Conservation (phyloP, 2,113 vertebrate genomes). For the Acanthochromis polyacanthus region DNA sequence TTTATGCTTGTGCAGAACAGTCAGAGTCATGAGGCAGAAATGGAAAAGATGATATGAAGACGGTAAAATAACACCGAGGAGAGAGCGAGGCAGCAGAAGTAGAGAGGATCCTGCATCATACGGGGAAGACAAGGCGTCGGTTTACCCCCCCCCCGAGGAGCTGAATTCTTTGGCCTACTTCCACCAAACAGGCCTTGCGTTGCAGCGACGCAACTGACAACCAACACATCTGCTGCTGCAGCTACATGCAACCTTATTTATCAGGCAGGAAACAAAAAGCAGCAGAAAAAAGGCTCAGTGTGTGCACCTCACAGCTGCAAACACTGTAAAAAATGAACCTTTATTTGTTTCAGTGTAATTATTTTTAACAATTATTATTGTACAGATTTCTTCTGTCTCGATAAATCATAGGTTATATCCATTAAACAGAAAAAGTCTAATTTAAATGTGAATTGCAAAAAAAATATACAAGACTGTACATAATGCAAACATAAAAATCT, state of each 20-base stretch:
- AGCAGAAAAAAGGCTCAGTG: neutral
- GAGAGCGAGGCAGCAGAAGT: slow-evolving; percentile 33
- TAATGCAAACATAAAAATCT: no score
- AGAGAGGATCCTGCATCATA: slow-evolving; percentile 5
- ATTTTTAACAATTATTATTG: no score
- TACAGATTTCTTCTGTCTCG: no score
- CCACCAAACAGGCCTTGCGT: slow-evolving; percentile 41
- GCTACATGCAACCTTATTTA: neutral
- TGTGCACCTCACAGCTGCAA: fast-evolving
- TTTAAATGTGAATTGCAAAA: no score
- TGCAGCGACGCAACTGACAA: slow-evolving; percentile 22
- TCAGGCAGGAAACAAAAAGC: neutral
- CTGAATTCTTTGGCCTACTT: slow-evolving; percentile 64
- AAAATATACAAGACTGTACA: no score
- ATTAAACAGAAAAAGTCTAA: no score
- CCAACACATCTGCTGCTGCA: slow-evolving; percentile 16
- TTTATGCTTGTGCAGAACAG: neutral
- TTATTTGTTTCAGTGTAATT: no score
- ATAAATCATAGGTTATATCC: no score
- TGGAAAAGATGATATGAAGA: slow-evolving; percentile 1
- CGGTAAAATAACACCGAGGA: neutral
- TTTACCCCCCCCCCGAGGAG: slow-evolving; percentile 35
- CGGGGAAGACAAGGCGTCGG: slow-evolving; percentile 39
- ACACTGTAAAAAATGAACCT: no score
- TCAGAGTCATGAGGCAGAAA: slow-evolving; percentile 29